phyloP scores from a whole-genome alignment of 1,140 invertebrate genomes.

The Gerris buenoi region DNA sequence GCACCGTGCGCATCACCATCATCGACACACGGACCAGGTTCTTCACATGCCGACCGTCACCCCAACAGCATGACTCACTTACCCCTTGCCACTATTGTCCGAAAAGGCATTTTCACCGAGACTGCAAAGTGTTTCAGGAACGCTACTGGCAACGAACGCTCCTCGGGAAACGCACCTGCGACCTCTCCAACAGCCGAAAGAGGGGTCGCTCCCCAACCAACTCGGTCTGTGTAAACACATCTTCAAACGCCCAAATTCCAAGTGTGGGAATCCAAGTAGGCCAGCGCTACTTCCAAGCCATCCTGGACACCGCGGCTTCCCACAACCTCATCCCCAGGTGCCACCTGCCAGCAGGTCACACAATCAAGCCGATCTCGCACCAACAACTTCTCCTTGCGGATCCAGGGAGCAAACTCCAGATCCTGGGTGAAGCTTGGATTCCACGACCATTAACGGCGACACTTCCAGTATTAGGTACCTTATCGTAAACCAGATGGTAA shows the following conservation, averaged over 20 bases:
- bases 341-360: neutral
- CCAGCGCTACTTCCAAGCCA: neutral
- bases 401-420: neutral
- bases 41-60: too few relatives aligned
- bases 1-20: too few relatives aligned
- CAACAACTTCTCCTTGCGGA: neutral
- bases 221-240: neutral
- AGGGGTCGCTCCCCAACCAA: neutral
- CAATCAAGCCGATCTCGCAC: neutral
- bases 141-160: neutral
- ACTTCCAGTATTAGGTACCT: neutral
- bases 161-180: neutral
- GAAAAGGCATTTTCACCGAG: neutral
- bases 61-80: neutral
- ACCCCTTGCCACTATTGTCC: neutral
- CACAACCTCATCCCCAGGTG: neutral
- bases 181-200: neutral
- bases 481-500: neutral
- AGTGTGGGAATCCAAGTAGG: neutral
- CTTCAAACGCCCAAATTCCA: neutral
- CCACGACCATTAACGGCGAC: neutral
- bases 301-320: neutral
- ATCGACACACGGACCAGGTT: too few relatives aligned
- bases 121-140: neutral
- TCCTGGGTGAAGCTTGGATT: neutral